Conservation (phyloP, 2,113 vertebrate genomes). For the Caranx ignobilis region DNA sequence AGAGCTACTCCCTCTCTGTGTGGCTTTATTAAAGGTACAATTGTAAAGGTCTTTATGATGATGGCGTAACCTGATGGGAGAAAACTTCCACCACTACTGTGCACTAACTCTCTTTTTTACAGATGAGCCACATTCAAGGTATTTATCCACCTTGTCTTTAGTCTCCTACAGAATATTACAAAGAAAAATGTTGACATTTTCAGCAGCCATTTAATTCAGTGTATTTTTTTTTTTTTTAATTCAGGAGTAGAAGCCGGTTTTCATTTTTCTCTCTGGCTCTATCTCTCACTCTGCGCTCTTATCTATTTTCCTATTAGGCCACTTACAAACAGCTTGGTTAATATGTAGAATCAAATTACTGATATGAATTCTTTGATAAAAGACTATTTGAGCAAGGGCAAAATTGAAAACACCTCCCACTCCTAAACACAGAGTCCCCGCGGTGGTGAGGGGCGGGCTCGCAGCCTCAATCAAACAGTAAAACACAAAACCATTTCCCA, state of each 20-base stretch:
- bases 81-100: constrained; percentile 61
- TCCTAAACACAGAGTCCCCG: constrained; percentile 61
- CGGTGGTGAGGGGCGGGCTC: constrained; percentile 64
- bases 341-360: constrained; percentile 74
- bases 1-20: constrained; percentile 63
- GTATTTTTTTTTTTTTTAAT: constrained; percentile 10
- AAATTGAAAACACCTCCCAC: constrained; percentile 81
- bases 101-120: constrained; percentile 2
- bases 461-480: constrained; percentile 80
- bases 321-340: constrained; percentile 68
- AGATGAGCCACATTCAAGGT: constrained; percentile 11
- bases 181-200: constrained; percentile 42
- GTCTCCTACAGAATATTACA: constrained; percentile 22
- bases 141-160: constrained; percentile 26
- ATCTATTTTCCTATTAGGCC: constrained; percentile 59
- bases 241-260: constrained; percentile 29
- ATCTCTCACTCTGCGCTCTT: constrained; percentile 20
- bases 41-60: constrained; percentile 76
- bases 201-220: constrained; percentile 28
- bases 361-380: constrained; percentile 83
- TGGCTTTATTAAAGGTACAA: constrained; percentile 76
- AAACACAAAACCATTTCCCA: constrained; percentile 88
- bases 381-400: constrained; percentile 75
- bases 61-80: constrained; percentile 60
- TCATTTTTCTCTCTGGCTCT: constrained; percentile 34